Evolutionary conservation across 2,888 invertebrate genomes (phyloP).

Genomic region (Griposia aprilina): DNA sequence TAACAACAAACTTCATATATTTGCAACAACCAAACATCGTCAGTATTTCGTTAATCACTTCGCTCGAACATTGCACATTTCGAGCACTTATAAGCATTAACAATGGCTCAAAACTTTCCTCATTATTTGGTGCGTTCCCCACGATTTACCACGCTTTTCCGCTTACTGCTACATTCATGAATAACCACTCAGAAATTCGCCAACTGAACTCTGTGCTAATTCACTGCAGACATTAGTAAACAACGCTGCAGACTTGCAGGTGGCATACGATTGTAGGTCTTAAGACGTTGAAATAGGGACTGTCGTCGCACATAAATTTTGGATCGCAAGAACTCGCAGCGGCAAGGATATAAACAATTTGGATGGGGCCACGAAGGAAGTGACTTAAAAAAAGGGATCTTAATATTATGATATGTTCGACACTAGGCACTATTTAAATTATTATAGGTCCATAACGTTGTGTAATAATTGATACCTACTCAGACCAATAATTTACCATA

Average conservation of each 20-base stretch:
- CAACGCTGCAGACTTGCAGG: conserved; percentile 65
- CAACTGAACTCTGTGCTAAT: conserved; percentile 72
- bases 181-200: conserved; percentile 68
- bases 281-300: conserved; percentile 65
- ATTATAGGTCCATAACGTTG: too few relatives aligned
- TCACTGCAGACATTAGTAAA: conserved; percentile 74
- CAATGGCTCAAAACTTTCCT: conserved; percentile 69
- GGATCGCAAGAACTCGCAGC: conserved; percentile 66
- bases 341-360: conserved; percentile 70
- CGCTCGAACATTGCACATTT: conserved; percentile 63
- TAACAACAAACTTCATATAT: conserved; percentile 50
- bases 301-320: conserved; percentile 61
- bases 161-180: conserved; percentile 71
- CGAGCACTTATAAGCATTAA: conserved; percentile 66
- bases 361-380: conserved; percentile 62
- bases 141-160: conserved; percentile 65
- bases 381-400: conserved; percentile 7
- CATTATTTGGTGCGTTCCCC: conserved; percentile 65
- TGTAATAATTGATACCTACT: too few relatives aligned
- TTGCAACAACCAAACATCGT: conserved; percentile 36
- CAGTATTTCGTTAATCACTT: conserved; percentile 59
- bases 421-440: too few relatives aligned
- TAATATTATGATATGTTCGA: too few relatives aligned
- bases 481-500: neutral
- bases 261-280: conserved; percentile 63